These are phyloP conservation scores for Varanus komodoensis DNA, from an alignment of 2,113 vertebrate genomes.

Conservation along the genomic window DNA sequence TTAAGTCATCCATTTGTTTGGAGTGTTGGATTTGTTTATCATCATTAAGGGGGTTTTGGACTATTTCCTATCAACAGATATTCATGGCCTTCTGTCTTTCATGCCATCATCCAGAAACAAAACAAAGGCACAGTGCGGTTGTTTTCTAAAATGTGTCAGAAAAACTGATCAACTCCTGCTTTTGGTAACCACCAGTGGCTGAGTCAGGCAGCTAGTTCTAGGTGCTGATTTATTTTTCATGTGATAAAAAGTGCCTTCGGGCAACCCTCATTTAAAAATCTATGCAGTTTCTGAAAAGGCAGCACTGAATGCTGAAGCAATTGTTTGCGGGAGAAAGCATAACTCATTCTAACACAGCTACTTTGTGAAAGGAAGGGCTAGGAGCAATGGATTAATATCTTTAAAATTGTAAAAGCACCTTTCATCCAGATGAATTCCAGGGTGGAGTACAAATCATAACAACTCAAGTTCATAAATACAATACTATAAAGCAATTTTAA, in stretches of 20 bases:
- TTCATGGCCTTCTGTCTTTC: not conserved
- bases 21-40: not conserved
- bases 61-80: not conserved
- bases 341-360: not conserved
- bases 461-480: too few relatives aligned
- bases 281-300: not conserved
- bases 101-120: not conserved
- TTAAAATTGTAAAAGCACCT: not conserved
- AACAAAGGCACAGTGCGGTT: too few relatives aligned
- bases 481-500: too few relatives aligned
- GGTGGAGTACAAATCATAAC: not conserved
- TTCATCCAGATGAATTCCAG: not conserved
- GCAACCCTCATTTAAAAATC: not conserved
- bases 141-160: not conserved
- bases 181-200: not conserved
- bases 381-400: not conserved
- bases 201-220: not conserved
- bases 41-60: not conserved
- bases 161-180: rapidly evolving
- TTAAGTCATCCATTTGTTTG: not conserved
- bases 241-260: not conserved
- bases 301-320: not conserved
- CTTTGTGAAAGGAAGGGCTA: not conserved
- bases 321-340: not conserved
- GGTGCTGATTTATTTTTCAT: not conserved